Evolutionary conservation across 1,140 invertebrate genomes (phyloP).

Genomic region (Zeugodacus cucurbitae): DNA sequence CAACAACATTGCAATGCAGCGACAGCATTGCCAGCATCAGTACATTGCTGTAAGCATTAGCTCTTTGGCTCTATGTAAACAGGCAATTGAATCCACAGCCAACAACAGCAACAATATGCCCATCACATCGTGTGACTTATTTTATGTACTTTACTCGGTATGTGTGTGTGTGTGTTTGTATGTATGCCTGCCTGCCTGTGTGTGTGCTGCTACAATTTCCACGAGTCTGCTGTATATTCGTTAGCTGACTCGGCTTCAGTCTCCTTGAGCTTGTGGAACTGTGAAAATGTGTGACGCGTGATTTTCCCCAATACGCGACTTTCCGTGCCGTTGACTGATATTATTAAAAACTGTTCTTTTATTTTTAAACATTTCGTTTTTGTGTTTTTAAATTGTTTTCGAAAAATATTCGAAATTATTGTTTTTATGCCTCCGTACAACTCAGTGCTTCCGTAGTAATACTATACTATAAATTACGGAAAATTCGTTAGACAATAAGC

Average conservation of each 20-base stretch:
- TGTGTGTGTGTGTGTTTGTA: neutral
- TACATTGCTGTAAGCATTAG: neutral
- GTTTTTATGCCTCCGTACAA: neutral
- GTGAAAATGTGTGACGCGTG: constrained; percentile 61
- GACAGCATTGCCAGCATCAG: neutral
- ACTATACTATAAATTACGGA: neutral
- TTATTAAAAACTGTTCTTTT: constrained; percentile 6
- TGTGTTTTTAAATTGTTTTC: neutral
- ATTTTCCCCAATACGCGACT: constrained; percentile 40
- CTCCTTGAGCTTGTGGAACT: constrained; percentile 63
- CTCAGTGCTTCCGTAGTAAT: neutral
- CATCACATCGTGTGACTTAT: neutral
- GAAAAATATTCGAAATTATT: neutral
- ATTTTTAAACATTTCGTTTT: neutral
- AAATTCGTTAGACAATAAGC: neutral
- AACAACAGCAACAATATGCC: constrained; percentile 8
- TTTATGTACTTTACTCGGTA: neutral
- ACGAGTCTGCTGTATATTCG: constrained; percentile 19
- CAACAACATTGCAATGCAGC: neutral
- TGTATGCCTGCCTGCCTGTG: neutral
- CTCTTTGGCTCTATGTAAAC: too few relatives aligned
- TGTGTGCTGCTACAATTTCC: constrained; percentile 3
- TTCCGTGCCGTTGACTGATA: constrained; percentile 41
- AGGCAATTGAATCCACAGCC: neutral
- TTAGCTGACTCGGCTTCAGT: constrained; percentile 48